Percentiles rank a stretch among this genome's conserved stretches.
These are phyloP conservation scores for Pediacus dermestoides DNA, from an alignment of 2,888 invertebrate species.

Conservation along the genomic window DNA sequence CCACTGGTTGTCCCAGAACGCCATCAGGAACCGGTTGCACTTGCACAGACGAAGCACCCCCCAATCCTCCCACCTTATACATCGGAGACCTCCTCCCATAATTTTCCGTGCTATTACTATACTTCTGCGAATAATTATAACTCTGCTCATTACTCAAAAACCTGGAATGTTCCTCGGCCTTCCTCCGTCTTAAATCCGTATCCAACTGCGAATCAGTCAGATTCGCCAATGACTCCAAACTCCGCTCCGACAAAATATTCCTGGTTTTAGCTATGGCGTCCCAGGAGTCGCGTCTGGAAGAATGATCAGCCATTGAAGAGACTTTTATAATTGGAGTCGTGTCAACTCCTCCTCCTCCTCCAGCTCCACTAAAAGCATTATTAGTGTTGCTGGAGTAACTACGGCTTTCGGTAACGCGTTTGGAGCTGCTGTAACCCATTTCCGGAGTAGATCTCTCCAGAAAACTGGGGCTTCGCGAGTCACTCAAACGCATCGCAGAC, in stretches of 20 bases:
- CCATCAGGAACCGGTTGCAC: conserved; percentile 86
- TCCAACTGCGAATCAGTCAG: conserved; percentile 61
- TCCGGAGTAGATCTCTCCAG: conserved; percentile 25
- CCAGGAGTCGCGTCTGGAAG: conserved; percentile 72
- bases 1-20: conserved; percentile 84
- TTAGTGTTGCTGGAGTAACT: conserved; percentile 27
- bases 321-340: conserved; percentile 59
- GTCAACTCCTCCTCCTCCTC: conserved; percentile 53
- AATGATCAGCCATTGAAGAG: conserved; percentile 56
- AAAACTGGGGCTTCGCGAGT: conserved; percentile 42
- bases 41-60: conserved; percentile 80
- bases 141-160: conserved; percentile 34
- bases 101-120: conserved; percentile 28
- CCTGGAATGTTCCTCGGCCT: conserved; percentile 42
- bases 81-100: conserved; percentile 33
- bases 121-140: conserved; percentile 42
- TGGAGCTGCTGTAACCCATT: conserved; percentile 28
- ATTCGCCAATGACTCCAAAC: conserved; percentile 68
- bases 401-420: conserved; percentile 36
- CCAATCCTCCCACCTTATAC: conserved; percentile 49
- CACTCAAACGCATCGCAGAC: conserved; percentile 42
- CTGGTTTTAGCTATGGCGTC: conserved; percentile 78
- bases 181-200: conserved; percentile 42
- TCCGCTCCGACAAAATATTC: conserved; percentile 66
- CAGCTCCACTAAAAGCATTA: conserved; percentile 19